Conservation (phyloP, 2,113 vertebrate species). For the Pteropus alecto region DNA sequence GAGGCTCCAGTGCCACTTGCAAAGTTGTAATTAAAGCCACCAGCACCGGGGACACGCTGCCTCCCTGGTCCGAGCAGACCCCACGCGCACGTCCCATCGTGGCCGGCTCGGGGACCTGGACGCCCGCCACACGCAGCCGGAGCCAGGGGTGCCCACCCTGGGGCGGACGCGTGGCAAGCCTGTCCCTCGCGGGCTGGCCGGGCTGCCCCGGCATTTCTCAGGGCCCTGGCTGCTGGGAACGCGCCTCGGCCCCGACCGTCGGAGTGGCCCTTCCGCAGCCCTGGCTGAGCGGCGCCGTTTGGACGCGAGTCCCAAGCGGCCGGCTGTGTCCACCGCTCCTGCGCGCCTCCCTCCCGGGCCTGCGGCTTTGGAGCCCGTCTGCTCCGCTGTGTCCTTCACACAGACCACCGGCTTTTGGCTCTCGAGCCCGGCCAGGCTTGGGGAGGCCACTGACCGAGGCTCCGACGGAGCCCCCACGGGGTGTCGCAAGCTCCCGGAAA, state of each 20-base stretch:
- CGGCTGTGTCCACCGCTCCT: fast-evolving
- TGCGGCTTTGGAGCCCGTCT: no score
- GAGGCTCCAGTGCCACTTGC: fast-evolving
- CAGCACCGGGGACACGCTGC: fast-evolving
- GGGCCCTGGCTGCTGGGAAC: background rate
- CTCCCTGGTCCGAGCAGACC: background rate
- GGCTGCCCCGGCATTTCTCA: fast-evolving
- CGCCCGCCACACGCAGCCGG: fast-evolving
- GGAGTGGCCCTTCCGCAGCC: fast-evolving
- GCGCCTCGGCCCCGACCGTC: fast-evolving
- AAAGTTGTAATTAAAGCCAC: no score
- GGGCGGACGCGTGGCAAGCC: fast-evolving
- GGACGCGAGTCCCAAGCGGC: fast-evolving
- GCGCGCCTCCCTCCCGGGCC: background rate
- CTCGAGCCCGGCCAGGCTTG: fast-evolving
- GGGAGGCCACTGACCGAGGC: background rate
- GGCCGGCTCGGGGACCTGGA: background rate
- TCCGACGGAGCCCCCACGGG: fast-evolving
- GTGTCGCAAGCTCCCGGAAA: background rate
- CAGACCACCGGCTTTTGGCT: background rate
- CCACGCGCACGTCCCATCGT: fast-evolving
- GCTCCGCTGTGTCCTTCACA: background rate
- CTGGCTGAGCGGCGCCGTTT: fast-evolving
- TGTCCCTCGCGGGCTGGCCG: background rate
- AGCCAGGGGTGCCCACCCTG: fast-evolving